These are phyloP conservation scores for Chymomyza fuscimana DNA, from an alignment of 2,888 invertebrate species.

Conservation along the genomic window DNA sequence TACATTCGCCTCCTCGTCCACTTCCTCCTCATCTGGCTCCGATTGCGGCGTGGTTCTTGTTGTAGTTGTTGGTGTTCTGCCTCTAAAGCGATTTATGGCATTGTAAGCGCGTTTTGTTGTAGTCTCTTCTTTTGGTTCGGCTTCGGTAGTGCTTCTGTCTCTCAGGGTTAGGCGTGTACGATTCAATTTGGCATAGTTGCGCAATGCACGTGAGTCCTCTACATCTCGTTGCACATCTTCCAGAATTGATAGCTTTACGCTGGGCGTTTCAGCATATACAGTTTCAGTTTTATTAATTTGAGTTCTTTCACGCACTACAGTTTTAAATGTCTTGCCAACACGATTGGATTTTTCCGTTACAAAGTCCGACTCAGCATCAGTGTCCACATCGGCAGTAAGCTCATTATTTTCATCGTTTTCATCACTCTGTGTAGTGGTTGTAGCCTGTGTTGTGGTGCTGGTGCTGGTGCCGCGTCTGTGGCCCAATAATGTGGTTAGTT, in stretches of 20 bases:
- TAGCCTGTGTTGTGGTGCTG: background rate
- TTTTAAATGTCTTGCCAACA: slow-evolving; percentile 57
- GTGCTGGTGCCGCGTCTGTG: background rate
- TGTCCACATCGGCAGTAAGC: slow-evolving; percentile 26
- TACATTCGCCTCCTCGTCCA: slow-evolving; percentile 18
- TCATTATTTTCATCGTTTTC: slow-evolving; percentile 24
- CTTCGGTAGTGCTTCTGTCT: slow-evolving; percentile 17
- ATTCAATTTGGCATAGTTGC: slow-evolving; percentile 42
- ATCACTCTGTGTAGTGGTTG: background rate
- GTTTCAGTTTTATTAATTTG: slow-evolving; percentile 25
- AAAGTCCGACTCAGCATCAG: slow-evolving; percentile 17
- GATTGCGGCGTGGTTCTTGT: slow-evolving; percentile 8
- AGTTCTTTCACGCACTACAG: slow-evolving; percentile 15
- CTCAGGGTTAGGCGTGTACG: slow-evolving; percentile 31
- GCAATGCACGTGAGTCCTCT: slow-evolving; percentile 41
- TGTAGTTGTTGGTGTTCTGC: slow-evolving; percentile 25
- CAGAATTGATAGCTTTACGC: slow-evolving; percentile 40
- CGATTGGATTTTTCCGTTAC: slow-evolving; percentile 19
- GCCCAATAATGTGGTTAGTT: slow-evolving; percentile 9
- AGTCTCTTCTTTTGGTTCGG: background rate
- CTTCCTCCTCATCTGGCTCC: background rate
- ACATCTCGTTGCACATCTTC: slow-evolving; percentile 24
- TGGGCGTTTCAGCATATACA: slow-evolving; percentile 25
- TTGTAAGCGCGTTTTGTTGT: slow-evolving; percentile 27
- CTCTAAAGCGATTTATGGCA: slow-evolving; percentile 33